A percentile compares a stretch with the other conserved stretches of the same genome.
Evolutionary conservation across 2,888 invertebrate species (phyloP).

Genomic region (Drosophila parthenogenetica): DNA sequence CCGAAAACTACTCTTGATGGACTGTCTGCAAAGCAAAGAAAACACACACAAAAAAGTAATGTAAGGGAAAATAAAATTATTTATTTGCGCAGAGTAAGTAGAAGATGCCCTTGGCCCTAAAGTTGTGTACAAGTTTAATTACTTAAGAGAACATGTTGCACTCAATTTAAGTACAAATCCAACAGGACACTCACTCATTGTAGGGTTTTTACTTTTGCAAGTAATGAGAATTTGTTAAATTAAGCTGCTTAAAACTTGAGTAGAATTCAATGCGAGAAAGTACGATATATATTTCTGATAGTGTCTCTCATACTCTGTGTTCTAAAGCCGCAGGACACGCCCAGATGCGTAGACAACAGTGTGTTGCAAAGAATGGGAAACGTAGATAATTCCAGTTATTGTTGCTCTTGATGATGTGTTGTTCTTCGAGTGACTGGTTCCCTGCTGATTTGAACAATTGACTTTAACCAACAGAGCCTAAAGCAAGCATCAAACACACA

Average conservation of each 20-base stretch:
- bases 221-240: not conserved
- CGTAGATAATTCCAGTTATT: not conserved
- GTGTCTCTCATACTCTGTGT: not conserved
- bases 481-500: not conserved
- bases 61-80: not conserved
- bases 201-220: not conserved
- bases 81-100: not conserved
- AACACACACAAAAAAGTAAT: not conserved
- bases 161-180: not conserved
- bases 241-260: slow-evolving; percentile 5
- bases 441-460: slow-evolving; percentile 34
- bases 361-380: not conserved
- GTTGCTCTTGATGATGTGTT: slow-evolving; percentile 33
- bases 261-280: not conserved
- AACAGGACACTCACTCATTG: slow-evolving; percentile 9
- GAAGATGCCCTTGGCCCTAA: slow-evolving; percentile 6
- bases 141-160: slow-evolving; percentile 18
- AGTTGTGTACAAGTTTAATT: slow-evolving; percentile 20
- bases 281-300: not conserved
- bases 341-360: slow-evolving; percentile 10
- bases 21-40: slow-evolving; percentile 71
- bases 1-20: slow-evolving; percentile 88
- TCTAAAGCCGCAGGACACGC: slow-evolving; percentile 25
- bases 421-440: slow-evolving; percentile 34
- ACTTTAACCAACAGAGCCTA: slow-evolving; percentile 19